Conservation (phyloP, 2,888 invertebrate genomes). For the Caenorhabditis parvicauda region DNA sequence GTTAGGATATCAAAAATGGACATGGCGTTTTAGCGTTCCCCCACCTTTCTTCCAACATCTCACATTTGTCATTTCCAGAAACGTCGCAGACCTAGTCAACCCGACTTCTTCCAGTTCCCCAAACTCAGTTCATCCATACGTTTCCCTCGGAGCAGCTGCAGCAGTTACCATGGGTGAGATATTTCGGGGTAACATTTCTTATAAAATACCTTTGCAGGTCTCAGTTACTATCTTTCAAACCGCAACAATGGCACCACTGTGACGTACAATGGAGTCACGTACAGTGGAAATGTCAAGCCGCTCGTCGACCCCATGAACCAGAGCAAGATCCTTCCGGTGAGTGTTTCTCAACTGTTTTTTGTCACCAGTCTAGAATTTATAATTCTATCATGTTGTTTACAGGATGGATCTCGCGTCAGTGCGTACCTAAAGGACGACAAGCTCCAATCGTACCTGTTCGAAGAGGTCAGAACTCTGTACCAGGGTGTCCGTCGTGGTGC, state of each 20-base stretch:
- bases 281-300: slow-evolving; percentile 37
- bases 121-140: slow-evolving; percentile 15
- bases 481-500: slow-evolving; percentile 81
- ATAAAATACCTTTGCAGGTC: too few species aligned
- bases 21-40: too few species aligned
- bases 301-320: slow-evolving; percentile 45
- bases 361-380: background rate
- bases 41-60: too few species aligned
- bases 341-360: slow-evolving; percentile 14
- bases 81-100: too few species aligned
- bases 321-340: slow-evolving; percentile 36
- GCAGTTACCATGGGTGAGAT: slow-evolving; percentile 49
- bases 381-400: background rate
- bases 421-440: slow-evolving; percentile 45
- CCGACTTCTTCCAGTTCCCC: slow-evolving; percentile 8
- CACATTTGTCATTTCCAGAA: too few species aligned
- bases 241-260: slow-evolving; percentile 5
- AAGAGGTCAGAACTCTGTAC: slow-evolving; percentile 84
- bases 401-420: slow-evolving; percentile 54
- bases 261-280: slow-evolving; percentile 19
- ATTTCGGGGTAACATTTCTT: too few species aligned
- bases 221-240: slow-evolving; percentile 42
- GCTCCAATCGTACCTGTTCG: slow-evolving; percentile 71
- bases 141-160: slow-evolving; percentile 40
- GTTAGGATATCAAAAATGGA: too few species aligned